phyloP scores from a whole-genome alignment of 2,797 vertebrate genomes.

The Mormyrus proboscirostris region DNA sequence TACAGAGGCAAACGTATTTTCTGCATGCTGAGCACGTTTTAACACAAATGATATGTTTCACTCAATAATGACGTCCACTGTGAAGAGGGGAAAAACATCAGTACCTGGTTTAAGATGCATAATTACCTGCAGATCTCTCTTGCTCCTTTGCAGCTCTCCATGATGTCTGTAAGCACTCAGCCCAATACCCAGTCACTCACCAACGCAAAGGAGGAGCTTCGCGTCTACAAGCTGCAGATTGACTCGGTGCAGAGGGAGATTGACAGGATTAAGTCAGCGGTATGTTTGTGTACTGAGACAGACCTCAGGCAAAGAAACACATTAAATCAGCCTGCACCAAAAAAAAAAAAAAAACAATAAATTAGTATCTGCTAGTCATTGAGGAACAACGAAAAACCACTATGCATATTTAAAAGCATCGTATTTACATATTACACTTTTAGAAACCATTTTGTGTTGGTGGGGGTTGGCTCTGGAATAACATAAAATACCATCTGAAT shows the following conservation, averaged over 20 bases:
- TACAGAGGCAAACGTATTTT: not conserved
- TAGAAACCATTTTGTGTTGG: not conserved
- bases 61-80: not conserved
- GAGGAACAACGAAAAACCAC: not conserved
- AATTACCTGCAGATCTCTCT: not conserved
- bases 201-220: slow-evolving; percentile 47
- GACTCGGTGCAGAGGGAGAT: slow-evolving; percentile 54
- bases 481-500: not conserved
- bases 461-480: not conserved
- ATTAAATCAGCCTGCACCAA: not conserved
- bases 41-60: not conserved
- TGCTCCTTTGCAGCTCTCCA: slow-evolving; percentile 37
- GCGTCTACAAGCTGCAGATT: slow-evolving; percentile 50
- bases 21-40: not conserved
- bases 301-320: not conserved
- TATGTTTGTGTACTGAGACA: slow-evolving; percentile 23
- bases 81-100: not conserved
- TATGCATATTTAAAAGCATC: not conserved
- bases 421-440: not conserved
- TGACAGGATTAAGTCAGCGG: slow-evolving; percentile 49
- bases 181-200: slow-evolving; percentile 47
- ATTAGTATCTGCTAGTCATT: not conserved
- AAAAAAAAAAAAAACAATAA: not conserved
- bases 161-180: slow-evolving; percentile 43
- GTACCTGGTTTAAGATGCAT: not conserved